These are phyloP conservation scores for Henricia sp. DNA, from an alignment of 53 echinoderm and acorn worm species.

Conservation along the genomic window DNA sequence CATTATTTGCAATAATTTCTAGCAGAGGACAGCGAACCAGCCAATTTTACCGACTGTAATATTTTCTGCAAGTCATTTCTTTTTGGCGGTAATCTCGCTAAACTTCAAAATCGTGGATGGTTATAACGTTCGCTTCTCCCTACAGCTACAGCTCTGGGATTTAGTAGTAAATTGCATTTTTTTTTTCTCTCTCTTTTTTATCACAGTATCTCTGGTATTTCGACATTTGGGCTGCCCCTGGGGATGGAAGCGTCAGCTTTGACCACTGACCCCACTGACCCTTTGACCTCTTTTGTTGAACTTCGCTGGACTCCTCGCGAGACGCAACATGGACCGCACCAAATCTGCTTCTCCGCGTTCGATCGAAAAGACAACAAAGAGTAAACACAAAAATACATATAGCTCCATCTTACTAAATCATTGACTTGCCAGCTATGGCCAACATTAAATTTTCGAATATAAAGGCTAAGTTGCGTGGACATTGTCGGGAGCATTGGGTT, in stretches of 20 bases:
- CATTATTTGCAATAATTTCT: too few species aligned
- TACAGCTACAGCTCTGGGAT: neutral
- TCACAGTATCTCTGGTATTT: conserved; percentile 50
- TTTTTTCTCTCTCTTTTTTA: neutral
- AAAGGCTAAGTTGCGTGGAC: too few species aligned
- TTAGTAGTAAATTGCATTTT: neutral
- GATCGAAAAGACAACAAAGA: conserved; percentile 46
- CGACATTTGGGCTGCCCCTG: conserved; percentile 42
- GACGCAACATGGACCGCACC: conserved; percentile 19
- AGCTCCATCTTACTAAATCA: neutral
- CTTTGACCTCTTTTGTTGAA: conserved; percentile 24
- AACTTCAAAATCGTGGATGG: neutral
- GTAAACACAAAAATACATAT: neutral
- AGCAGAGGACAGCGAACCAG: too few species aligned
- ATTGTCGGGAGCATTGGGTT: too few species aligned
- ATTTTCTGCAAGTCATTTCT: too few species aligned
- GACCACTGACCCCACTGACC: conserved; percentile 2
- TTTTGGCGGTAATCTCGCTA: too few species aligned
- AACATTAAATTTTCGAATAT: too few species aligned
- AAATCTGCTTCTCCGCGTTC: conserved; percentile 56
- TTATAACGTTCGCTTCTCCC: neutral
- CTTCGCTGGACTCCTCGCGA: conserved; percentile 40
- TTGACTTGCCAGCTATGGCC: too few species aligned
- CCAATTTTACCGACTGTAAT: too few species aligned
- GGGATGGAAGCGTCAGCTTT: conserved; percentile 49